Conservation (phyloP, 2,888 invertebrate genomes). For the Cepaea hortensis region DNA sequence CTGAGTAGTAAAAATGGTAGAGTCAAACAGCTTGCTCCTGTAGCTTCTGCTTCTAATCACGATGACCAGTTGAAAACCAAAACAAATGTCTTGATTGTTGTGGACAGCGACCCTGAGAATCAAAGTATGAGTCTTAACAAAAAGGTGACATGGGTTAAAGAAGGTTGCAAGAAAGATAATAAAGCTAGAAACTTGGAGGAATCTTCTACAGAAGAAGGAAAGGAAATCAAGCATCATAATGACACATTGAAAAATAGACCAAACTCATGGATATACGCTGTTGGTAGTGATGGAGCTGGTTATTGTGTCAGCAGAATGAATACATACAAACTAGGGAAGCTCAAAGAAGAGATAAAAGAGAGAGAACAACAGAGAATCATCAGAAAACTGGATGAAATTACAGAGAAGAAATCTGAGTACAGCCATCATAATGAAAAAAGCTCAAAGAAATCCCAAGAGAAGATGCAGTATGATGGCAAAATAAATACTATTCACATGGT, state of each 20-base stretch:
- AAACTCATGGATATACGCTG: neutral
- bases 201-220: neutral
- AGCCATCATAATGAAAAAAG: neutral
- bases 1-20: no score
- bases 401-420: neutral
- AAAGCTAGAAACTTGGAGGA: neutral
- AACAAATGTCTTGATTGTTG: neutral
- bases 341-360: neutral
- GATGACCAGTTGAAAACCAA: neutral
- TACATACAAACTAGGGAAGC: neutral
- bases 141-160: neutral
- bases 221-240: neutral
- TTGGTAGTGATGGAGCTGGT: neutral
- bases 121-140: neutral
- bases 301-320: neutral
- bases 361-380: neutral
- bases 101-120: neutral
- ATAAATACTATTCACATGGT: slow-evolving; percentile 35
- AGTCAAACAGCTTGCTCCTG: neutral
- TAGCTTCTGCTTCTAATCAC: neutral
- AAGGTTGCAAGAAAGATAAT: neutral
- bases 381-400: neutral
- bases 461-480: neutral
- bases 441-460: neutral
- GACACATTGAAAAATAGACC: neutral